These are phyloP conservation scores for Dendroctonus valens DNA, from an alignment of 1,140 invertebrate genomes.

Conservation along the genomic window DNA sequence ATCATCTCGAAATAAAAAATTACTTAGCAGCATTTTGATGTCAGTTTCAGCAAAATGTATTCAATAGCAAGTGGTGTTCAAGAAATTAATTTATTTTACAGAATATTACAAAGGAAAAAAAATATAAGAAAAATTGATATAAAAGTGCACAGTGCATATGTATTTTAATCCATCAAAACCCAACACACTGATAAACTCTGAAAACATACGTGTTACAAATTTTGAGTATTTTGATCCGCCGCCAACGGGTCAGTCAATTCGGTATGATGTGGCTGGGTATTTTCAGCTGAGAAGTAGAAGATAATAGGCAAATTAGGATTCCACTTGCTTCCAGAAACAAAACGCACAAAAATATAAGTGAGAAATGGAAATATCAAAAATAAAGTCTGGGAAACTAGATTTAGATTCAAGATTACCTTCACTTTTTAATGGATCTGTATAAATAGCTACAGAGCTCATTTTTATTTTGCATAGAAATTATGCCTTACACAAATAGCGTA, in stretches of 20 bases:
- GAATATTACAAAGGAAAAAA: too few relatives aligned
- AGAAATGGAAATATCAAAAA: too few relatives aligned
- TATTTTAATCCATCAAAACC: constrained; percentile 1
- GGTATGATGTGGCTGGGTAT: constrained; percentile 16
- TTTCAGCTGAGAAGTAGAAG: constrained; percentile 21
- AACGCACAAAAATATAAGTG: not conserved
- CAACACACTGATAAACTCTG: not conserved
- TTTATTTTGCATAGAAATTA: not conserved
- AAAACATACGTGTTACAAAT: constrained; percentile 35
- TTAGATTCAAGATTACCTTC: too few relatives aligned
- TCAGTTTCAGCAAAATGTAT: too few relatives aligned
- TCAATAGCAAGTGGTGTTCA: too few relatives aligned
- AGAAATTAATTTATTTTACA: too few relatives aligned
- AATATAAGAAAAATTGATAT: too few relatives aligned
- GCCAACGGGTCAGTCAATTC: constrained; percentile 24
- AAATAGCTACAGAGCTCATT: too few relatives aligned
- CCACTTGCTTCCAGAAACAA: not conserved
- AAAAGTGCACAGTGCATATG: not conserved
- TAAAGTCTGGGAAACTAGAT: too few relatives aligned
- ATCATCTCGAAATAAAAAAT: too few relatives aligned
- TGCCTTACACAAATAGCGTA: not conserved
- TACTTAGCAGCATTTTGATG: too few relatives aligned
- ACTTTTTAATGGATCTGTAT: too few relatives aligned
- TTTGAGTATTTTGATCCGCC: constrained; percentile 24
- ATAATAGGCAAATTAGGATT: constrained; percentile 4